Evolutionary conservation across 92 coral and sea anemone species (phyloP), one percentile per base, ranked within the genome.

Genomic region (Hydrozoanthus gracilis): DNA sequence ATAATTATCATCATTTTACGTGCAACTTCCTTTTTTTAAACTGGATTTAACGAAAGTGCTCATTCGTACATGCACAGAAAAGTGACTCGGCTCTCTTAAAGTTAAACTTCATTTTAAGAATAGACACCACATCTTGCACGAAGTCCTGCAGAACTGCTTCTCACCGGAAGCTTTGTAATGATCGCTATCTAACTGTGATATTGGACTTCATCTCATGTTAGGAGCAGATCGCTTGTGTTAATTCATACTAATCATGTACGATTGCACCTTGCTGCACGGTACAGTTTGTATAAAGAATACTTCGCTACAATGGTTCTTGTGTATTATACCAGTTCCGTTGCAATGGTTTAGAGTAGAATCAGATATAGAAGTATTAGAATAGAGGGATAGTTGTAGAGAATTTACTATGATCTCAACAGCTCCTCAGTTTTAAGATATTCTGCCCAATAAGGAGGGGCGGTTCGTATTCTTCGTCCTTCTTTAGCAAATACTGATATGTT

Each of bases 101-200:
- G 74, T 18, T 17, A 68, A 45, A 11, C n/a, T 48, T 5, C 2
- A 9, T 46, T n/a, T 48, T 10, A 64, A 48, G 18, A 44, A 51
- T 76, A 9, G 12, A 20, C 61, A 52, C 6, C 8, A 50, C 12
- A 18, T 65, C 13, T 64, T 80, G 27, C 61, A 61, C 66, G 85
- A 69, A 46, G 47, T 80, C 58, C 49, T 73, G 69, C 60, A 35
- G 48, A 18, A 79, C 4, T 6, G 44, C 1, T 65, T 7, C 16
- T 39, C 8, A 18, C 74, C 73, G 85, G 85, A 80, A 80, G 39
- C 62, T 48, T 10, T 80, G 74, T 47, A 9, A 80, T 80, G 85
- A 80, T 80, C 18, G 74, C 72, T 64, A 80, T 80, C 72, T 65
- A 5, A 14, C 46, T 39, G 49, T 15, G 61, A 62, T 80, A 80